Conservation (phyloP, 2,797 vertebrate genomes). For the Crenichthys baileyi region DNA sequence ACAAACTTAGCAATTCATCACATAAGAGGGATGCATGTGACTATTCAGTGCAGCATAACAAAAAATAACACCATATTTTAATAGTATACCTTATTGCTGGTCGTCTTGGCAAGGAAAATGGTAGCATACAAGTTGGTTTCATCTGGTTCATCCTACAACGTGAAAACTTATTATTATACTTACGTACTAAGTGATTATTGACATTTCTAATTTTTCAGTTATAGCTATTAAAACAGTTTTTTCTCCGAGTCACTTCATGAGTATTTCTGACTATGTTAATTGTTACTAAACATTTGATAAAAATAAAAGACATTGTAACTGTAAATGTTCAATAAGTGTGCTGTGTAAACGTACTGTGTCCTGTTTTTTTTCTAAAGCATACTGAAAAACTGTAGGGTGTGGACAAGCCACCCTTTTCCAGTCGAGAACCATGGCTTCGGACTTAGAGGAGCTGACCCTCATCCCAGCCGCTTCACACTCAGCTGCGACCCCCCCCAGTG, state of each 20-base stretch:
- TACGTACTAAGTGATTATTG: background rate
- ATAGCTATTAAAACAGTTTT: too few species aligned
- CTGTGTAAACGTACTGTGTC: background rate
- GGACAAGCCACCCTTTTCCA: too few species aligned
- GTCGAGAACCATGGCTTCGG: too few species aligned
- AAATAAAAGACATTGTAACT: background rate
- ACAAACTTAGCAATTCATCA: background rate
- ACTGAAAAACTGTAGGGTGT: background rate
- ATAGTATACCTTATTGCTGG: conserved; percentile 18
- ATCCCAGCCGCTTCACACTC: too few species aligned
- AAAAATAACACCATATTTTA: background rate
- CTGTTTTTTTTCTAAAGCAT: background rate
- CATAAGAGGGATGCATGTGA: background rate
- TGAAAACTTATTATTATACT: background rate
- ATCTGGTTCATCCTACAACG: conserved; percentile 29
- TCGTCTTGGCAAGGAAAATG: conserved; percentile 14
- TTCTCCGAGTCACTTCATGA: too few species aligned
- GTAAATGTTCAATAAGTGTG: background rate
- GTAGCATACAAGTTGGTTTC: conserved; percentile 31
- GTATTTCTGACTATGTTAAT: background rate
- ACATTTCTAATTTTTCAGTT: background rate
- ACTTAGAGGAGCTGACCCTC: too few species aligned
- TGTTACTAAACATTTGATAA: background rate
- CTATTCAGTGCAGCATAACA: background rate
- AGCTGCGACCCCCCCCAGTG: too few species aligned